These are phyloP conservation scores for Philhelius pedissequus DNA, from an alignment of 2,888 invertebrate genomes.

Conservation along the genomic window DNA sequence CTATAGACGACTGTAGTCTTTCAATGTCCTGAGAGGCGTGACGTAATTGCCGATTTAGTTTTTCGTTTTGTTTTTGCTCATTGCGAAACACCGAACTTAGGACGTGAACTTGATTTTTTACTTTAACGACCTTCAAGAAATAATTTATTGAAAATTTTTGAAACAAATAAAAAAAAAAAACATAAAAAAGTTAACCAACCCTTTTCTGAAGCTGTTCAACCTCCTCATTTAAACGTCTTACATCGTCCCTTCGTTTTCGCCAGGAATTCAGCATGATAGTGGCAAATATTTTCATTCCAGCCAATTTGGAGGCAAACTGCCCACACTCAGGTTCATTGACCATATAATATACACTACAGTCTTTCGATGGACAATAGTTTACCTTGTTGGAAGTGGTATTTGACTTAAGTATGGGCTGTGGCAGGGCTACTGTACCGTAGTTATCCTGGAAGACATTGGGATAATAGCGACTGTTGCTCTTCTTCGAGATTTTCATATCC, in stretches of 20 bases:
- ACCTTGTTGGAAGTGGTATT: neutral
- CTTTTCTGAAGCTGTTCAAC: constrained; percentile 70
- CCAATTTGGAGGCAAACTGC: constrained; percentile 70
- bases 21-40: constrained; percentile 69
- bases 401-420: neutral
- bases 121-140: constrained; percentile 26
- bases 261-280: constrained; percentile 75
- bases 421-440: neutral
- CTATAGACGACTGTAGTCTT: constrained; percentile 70
- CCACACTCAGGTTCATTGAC: constrained; percentile 32
- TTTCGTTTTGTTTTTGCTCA: constrained; percentile 74
- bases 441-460: neutral
- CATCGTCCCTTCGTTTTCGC: constrained; percentile 74
- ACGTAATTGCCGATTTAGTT: constrained; percentile 72
- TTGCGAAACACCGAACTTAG: constrained; percentile 73
- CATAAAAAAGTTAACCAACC: constrained; percentile 60
- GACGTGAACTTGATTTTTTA: constrained; percentile 73
- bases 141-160: too few species aligned
- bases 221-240: constrained; percentile 69
- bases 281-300: constrained; percentile 73
- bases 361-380: constrained; percentile 4
- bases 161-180: neutral
- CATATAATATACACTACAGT: constrained; percentile 12
- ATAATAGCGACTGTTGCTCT: neutral
- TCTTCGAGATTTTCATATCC: constrained; percentile 73